phyloP scores from a whole-genome alignment of 1,140 invertebrate species.

The Triops longicaudatus region DNA sequence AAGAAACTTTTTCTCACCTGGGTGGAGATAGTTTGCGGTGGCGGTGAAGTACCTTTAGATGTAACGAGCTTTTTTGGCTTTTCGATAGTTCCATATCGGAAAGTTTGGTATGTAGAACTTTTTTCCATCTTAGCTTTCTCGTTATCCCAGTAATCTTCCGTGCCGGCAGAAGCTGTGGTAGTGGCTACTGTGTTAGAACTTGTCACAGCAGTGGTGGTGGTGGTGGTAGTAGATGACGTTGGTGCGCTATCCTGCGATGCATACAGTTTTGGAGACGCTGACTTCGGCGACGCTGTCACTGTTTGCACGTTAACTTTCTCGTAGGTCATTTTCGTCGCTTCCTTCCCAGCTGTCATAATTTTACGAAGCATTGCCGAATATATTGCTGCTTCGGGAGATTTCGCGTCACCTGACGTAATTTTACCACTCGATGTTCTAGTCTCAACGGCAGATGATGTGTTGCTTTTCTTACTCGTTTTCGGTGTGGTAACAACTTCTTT shows the following conservation, averaged over 20 bases:
- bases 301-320: constrained; percentile 33
- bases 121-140: constrained; percentile 35
- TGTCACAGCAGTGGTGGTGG: constrained; percentile 1
- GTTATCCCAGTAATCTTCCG: constrained; percentile 33
- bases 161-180: neutral
- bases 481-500: neutral
- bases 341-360: neutral
- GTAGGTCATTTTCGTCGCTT: neutral
- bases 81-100: neutral
- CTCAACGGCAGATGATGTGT: neutral
- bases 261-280: neutral
- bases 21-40: constrained; percentile 74
- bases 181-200: neutral
- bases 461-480: neutral
- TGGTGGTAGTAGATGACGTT: neutral
- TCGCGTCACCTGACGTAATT: neutral
- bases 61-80: constrained; percentile 29
- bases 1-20: constrained; percentile 58
- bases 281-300: constrained; percentile 23
- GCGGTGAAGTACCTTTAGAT: constrained; percentile 71
- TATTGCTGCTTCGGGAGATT: neutral
- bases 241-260: neutral
- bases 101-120: constrained; percentile 32
- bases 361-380: neutral
- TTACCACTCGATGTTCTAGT: neutral